Conservation (phyloP, 2,888 invertebrate genomes). For the Uloborus plumipes region DNA sequence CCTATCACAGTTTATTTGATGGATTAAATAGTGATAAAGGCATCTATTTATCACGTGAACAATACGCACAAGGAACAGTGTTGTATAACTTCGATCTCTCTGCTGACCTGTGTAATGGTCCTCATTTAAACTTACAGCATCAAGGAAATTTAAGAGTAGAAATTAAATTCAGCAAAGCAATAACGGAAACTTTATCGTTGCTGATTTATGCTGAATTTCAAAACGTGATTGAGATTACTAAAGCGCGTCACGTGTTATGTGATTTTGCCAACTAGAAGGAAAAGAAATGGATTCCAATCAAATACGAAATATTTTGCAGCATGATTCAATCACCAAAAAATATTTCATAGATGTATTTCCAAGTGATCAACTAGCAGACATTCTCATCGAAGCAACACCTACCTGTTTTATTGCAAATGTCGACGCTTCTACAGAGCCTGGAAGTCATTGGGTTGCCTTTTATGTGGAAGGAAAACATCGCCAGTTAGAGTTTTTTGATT, state of each 20-base stretch:
- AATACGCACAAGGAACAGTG: slow-evolving; percentile 12
- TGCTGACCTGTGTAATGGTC: slow-evolving; percentile 20
- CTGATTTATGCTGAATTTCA: slow-evolving; percentile 25
- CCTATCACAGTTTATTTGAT: slow-evolving; percentile 68
- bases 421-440: not conserved
- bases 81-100: slow-evolving; percentile 38
- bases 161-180: slow-evolving; percentile 12
- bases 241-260: slow-evolving; percentile 13
- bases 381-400: not conserved
- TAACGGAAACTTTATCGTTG: slow-evolving; percentile 10
- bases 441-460: slow-evolving; percentile 6
- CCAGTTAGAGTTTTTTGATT: not conserved
- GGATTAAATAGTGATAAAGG: slow-evolving; percentile 67
- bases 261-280: slow-evolving; percentile 26
- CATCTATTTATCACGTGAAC: slow-evolving; percentile 43
- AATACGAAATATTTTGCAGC: not conserved
- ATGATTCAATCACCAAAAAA: slow-evolving; percentile 1
- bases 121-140: slow-evolving; percentile 11
- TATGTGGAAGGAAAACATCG: not conserved
- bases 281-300: slow-evolving; percentile 16
- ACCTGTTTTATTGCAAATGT: not conserved
- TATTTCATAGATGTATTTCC: slow-evolving; percentile 17
- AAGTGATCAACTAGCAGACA: slow-evolving; percentile 17
- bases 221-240: slow-evolving; percentile 67
- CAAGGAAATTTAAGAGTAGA: slow-evolving; percentile 36